phyloP scores from a whole-genome alignment of 2,113 vertebrate species.

The Gymnocephalus cernua region DNA sequence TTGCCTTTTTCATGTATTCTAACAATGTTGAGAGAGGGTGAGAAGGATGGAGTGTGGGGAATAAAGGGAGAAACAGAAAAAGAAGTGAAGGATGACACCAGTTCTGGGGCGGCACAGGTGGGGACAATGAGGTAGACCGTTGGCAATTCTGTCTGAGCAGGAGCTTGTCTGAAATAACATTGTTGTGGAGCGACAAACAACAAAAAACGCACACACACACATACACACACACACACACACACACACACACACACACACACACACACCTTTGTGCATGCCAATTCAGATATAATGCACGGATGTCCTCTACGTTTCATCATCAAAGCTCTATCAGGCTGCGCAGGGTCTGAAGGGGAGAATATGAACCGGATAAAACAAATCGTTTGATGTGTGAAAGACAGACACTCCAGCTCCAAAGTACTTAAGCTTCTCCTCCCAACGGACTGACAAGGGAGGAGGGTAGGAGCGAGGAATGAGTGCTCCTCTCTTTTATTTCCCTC shows the following conservation, averaged over 20 bases:
- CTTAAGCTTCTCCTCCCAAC: constrained; percentile 85
- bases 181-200: constrained; percentile 65
- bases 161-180: constrained; percentile 64
- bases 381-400: constrained; percentile 89
- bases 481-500: constrained; percentile 67
- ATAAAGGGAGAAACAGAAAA: constrained; percentile 10
- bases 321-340: constrained; percentile 83
- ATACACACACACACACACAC: constrained; percentile 28
- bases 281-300: constrained; percentile 81
- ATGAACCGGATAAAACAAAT: constrained; percentile 88
- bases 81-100: constrained; percentile 29
- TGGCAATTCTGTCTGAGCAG: constrained; percentile 58
- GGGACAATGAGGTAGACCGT: constrained; percentile 42
- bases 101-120: constrained; percentile 61
- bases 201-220: constrained; percentile 2
- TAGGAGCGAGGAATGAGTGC: constrained; percentile 64
- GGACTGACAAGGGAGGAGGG: constrained; percentile 78
- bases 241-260: constrained; percentile 29
- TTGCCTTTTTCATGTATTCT: constrained; percentile 27
- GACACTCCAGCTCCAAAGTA: constrained; percentile 84
- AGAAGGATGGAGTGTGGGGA: background rate
- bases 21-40: background rate
- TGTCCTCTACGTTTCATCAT: constrained; percentile 89
- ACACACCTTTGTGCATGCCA: constrained; percentile 74
- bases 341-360: constrained; percentile 84